phyloP scores from a whole-genome alignment of 2,888 invertebrate species.

The Pyrochroa serraticornis region DNA sequence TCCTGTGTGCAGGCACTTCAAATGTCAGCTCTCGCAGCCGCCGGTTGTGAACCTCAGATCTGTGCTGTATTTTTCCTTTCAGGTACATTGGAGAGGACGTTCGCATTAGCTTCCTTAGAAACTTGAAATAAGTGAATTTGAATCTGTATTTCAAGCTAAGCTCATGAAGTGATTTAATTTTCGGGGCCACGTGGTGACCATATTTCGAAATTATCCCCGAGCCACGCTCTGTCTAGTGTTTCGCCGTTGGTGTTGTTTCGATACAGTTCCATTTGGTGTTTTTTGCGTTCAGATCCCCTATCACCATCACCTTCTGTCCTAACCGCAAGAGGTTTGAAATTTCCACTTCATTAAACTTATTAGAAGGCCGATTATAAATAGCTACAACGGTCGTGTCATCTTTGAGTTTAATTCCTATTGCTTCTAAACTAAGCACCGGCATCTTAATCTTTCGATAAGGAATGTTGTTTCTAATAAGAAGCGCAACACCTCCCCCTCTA shows the following conservation, averaged over 20 bases:
- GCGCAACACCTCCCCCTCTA: slow-evolving; percentile 15
- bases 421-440: not conserved
- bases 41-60: no score
- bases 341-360: not conserved
- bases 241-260: slow-evolving; percentile 7
- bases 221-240: not conserved
- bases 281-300: slow-evolving; percentile 14
- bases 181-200: no score
- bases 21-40: no score
- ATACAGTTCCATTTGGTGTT: slow-evolving; percentile 3
- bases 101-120: no score
- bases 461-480: not conserved
- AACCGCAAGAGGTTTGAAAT: not conserved
- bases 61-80: no score
- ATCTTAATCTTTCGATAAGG: not conserved
- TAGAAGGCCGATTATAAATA: not conserved
- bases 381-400: not conserved
- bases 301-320: not conserved
- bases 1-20: no score
- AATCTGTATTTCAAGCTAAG: no score
- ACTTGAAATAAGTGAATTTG: no score
- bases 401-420: not conserved
- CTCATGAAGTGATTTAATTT: no score
- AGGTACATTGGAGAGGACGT: no score
- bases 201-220: not conserved